Evolutionary conservation across 2,113 vertebrate species (phyloP), one percentile per base, ranked within the genome.

Genomic region (Girardinichthys multiradiatus): DNA sequence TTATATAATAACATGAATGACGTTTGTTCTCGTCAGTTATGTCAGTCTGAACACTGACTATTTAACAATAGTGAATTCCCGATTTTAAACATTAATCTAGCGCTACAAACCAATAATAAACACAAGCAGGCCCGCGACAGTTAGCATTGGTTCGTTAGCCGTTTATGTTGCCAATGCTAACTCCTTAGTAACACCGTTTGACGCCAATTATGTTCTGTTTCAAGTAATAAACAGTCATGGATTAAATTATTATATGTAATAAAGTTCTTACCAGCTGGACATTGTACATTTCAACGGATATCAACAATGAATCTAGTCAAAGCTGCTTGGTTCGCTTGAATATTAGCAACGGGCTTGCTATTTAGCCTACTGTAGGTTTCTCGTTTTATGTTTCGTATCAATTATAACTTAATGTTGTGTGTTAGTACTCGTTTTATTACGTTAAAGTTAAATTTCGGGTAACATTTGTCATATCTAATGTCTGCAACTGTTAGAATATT

Each of bases 81-180:
- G 8, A 48, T 59, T 68, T 57, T 45, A 59, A 68, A 84, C 59
- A 80, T 73, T 76, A 70, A 74, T 78, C 8, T 24, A 61, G 35
- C 67, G 26, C 51, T 64, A 61, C 21, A 48, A 48, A 70, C 58
- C 78, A 71, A 88, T 83, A 77, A 89, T 81, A 91, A 89, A 87
- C 80, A 86, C 62, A 74, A n/a, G 13, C 48, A 70, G 91, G 91
- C 90, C 91, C 27, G 74, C 26, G 61, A 79, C 63, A 27, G 39
- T 57, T 88, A 92, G 77, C 82, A 10, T 29, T 83, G 84, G 84
- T 77, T 65, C 21, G 14, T 35, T 71, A 66, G 85, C 84, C 65
- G 24, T 26, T 51, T 26, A 62, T 29, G 61, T 51, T 62, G 82
- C 84, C 70, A 87, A 68, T 31, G 63, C 65, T 77, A 4, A 10